Evolutionary conservation across 2,113 vertebrate species (phyloP), one percentile per base, ranked within the genome.

Genomic region (Prionailurus bengalensis): DNA sequence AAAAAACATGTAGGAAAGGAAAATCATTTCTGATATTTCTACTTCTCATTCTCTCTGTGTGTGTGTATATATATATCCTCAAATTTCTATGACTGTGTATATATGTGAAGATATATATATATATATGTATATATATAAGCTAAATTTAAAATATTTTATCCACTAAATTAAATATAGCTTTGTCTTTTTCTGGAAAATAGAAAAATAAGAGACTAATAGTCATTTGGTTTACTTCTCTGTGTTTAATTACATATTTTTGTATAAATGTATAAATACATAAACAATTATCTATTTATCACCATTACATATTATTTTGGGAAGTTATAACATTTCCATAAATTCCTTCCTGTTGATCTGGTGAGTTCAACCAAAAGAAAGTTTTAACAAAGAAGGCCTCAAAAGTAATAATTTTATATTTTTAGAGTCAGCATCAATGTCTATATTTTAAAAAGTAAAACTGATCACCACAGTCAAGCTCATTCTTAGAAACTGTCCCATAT

Each of bases 371-470:
- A 95, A 76, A 88, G 14, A 42, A 84, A 4, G 33, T 7, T 78
- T 51, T 92, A 21, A 61, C 80, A 93, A 11, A 8, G 17, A 94
- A 31, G 31, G 3, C 19, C 51, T 91, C 42, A 90, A 93, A 89
- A 78, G 4, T 33, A 48, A 89, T 45, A 14, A 89, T 48, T 86
- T 92, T 53, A 63, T 2, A 61, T 89, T 94, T 92, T 63, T 84
- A 84, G 58, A 94, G 29, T 92, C 73, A 61, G 19, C 68, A 89
- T 39, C 33, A 89, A 68, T 85, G 13, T 70, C 31, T 79, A 14
- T 16, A 51, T 68, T 95, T 97, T 58, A 31, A 74, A 88, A 91
- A 83, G 33, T 73, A 80, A 65, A 87, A 58, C n/a, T 73, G 25
- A 78, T 19, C 16, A 80, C 21, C 25, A 48, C 65, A 21, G n/a